A percentile compares a stretch with the other conserved stretches of the same genome.
These are phyloP conservation scores for Stenopsyche tienmushanensis DNA, from an alignment of 1,140 invertebrate genomes.

Conservation along the genomic window DNA sequence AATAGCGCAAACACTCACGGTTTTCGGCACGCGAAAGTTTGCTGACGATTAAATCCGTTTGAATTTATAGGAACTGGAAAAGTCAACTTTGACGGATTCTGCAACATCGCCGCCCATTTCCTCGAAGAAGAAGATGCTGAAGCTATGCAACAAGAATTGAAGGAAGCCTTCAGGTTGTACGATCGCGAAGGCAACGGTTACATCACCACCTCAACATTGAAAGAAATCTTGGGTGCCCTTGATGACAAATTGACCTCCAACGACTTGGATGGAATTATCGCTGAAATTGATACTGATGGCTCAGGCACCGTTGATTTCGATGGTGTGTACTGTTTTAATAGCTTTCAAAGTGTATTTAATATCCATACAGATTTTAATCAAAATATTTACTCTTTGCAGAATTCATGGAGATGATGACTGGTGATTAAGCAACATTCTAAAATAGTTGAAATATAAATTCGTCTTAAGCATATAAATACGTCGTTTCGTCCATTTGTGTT, in stretches of 20 bases:
- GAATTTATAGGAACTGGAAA: conserved; percentile 71
- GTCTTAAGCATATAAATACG: too few species aligned
- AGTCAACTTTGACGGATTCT: conserved; percentile 93
- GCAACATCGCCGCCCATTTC: conserved; percentile 85
- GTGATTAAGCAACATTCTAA: conserved; percentile 62
- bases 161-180: conserved; percentile 87
- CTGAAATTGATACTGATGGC: conserved; percentile 92
- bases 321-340: conserved; percentile 56
- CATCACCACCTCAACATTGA: conserved; percentile 86
- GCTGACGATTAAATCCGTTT: too few species aligned
- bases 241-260: conserved; percentile 85
- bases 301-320: conserved; percentile 90
- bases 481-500: too few species aligned
- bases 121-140: conserved; percentile 89
- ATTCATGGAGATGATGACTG: conserved; percentile 87
- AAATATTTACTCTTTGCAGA: conserved; percentile 56
- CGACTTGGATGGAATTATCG: conserved; percentile 87
- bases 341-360: too few species aligned
- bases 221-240: conserved; percentile 86
- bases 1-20: too few species aligned
- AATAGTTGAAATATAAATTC: too few species aligned
- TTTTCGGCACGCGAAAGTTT: too few species aligned
- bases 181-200: conserved; percentile 87
- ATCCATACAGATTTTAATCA: conserved; percentile 1
- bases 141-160: conserved; percentile 91